Evolutionary conservation across 2,113 vertebrate species (phyloP).

Genomic region (Casuarius casuarius): DNA sequence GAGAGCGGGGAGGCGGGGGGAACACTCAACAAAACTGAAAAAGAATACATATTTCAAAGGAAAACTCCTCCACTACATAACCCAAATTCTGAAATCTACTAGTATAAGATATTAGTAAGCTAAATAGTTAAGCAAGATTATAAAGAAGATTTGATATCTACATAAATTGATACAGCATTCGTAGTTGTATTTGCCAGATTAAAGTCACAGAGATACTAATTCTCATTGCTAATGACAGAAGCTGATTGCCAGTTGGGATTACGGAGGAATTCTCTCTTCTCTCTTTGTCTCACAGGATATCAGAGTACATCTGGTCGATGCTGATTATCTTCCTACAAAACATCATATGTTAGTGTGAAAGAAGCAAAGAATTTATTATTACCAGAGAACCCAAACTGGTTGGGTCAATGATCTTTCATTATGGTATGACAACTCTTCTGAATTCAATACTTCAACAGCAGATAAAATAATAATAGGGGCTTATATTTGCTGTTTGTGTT

Average conservation of each 20-base stretch:
- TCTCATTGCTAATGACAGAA: constrained; percentile 31
- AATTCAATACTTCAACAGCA: not conserved
- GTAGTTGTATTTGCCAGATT: constrained; percentile 13
- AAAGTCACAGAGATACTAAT: constrained; percentile 26
- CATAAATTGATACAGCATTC: constrained; percentile 1
- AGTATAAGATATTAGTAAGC: not conserved
- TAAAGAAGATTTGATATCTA: not conserved
- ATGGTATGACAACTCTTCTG: not conserved
- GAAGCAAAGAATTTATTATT: not conserved
- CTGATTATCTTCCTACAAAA: constrained; percentile 15
- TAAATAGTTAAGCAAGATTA: not conserved
- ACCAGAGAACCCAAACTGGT: not conserved
- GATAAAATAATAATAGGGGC: not conserved
- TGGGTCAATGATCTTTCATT: not conserved
- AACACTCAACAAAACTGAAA: not conserved
- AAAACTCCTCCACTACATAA: not conserved
- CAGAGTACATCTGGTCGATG: not conserved
- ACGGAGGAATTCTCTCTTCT: constrained; percentile 15
- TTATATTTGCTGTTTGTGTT: not conserved
- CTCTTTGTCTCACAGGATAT: not conserved
- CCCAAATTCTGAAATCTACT: not conserved
- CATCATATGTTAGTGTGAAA: not conserved
- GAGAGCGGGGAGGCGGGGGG: not conserved
- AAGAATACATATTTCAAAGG: not conserved
- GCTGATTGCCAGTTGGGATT: constrained; percentile 41